Evolutionary conservation across 1,140 invertebrate species (phyloP).

Genomic region (Tetramorium simillimum): DNA sequence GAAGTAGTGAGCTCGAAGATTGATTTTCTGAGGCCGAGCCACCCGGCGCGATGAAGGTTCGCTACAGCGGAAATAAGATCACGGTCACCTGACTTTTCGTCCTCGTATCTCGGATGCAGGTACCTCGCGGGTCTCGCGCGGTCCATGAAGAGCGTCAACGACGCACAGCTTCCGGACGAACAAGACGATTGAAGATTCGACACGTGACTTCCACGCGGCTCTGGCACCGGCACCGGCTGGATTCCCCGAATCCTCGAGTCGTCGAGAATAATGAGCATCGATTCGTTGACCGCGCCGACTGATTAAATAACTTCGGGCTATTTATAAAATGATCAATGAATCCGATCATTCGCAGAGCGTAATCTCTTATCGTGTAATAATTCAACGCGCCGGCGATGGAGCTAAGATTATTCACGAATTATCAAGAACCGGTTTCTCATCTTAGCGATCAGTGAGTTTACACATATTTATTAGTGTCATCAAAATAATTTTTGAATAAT

Average conservation of each 20-base stretch:
- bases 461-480: neutral
- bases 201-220: conserved; percentile 64
- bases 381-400: conserved; percentile 9
- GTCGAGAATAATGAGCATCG: conserved; percentile 44
- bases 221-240: conserved; percentile 63
- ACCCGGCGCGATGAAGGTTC: conserved; percentile 45
- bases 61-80: conserved; percentile 48
- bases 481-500: neutral
- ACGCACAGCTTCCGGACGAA: conserved; percentile 66
- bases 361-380: conserved; percentile 44
- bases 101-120: conserved; percentile 75
- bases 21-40: conserved; percentile 46
- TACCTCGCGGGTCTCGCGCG: conserved; percentile 68
- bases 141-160: conserved; percentile 71
- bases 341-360: conserved; percentile 24
- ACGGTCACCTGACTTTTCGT: conserved; percentile 68
- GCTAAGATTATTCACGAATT: conserved; percentile 19
- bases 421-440: neutral
- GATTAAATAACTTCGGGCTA: neutral
- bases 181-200: conserved; percentile 69
- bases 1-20: conserved; percentile 40
- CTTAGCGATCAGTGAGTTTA: neutral
- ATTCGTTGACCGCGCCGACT: conserved; percentile 44
- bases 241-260: conserved; percentile 61
- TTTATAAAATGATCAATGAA: conserved; percentile 62